Evolutionary conservation across 2,888 invertebrate species (phyloP), one percentile per base, ranked within the genome.

Genomic region (Dryocosmus kuriphilus): DNA sequence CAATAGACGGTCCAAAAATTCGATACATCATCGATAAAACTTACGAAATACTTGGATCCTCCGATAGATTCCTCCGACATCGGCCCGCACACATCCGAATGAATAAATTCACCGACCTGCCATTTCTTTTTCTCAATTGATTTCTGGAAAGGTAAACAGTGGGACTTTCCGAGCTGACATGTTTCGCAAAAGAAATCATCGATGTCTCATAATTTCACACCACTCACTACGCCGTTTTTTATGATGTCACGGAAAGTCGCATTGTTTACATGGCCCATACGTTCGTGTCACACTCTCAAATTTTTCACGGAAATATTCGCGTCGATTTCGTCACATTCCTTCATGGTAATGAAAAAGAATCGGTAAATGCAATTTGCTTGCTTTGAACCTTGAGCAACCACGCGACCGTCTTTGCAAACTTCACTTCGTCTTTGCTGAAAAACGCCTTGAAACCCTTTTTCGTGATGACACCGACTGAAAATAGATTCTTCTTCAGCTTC

Each of bases 141-240:
- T 24, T 77, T 75, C 16, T 71, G 74, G 32, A 81, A 81, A 19
- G 79, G 78, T 62, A 73, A 38, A 73, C 75, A 46, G 27, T 71
- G 76, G 32, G 65, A 30, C 22, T 80, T 81, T 11, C 65, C 75
- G 19, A 82, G 78, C 38, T 80, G 77, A 80, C 85, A 86, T 7
- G 82, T 61, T 65, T 85, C 83, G 79, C 86, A 86, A 41, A 83
- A 79, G 46, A 83, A 77, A 38, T 82, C 80, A 22, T 77, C 78
- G 2, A 75, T 6, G 2, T 80, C 76, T 7, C 55, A 22, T 5
- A 79, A 2, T 8, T 79, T 73, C 8, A 79, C 41, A 22, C 80
- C 79, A 3, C n/a, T 35, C 0, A 79, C 63, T 1, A 61, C 24
- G 9, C 46, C 63, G 24, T 77, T 79, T 24, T 63, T 35, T n/a